A percentile compares a stretch with the other conserved stretches of the same genome.
Conservation (phyloP, 2,888 invertebrate species). For the Corbicula japonica region DNA sequence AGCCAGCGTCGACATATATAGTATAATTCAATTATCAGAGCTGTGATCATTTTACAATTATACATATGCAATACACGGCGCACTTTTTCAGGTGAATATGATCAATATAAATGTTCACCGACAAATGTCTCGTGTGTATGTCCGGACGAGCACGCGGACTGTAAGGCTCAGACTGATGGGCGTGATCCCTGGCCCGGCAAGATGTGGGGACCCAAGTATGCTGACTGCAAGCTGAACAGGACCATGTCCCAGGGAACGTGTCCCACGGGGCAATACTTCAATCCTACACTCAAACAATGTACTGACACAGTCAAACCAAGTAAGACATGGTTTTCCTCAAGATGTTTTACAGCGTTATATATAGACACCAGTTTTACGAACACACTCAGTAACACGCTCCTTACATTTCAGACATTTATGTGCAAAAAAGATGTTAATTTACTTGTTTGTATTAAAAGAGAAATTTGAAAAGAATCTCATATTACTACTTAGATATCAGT, state of each 20-base stretch:
- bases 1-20: too few species aligned
- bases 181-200: conserved; percentile 52
- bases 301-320: conserved; percentile 47
- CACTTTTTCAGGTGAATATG: conserved; percentile 67
- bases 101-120: conserved; percentile 60
- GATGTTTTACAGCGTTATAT: not conserved
- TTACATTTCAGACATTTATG: too few species aligned
- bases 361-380: not conserved
- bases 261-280: conserved; percentile 41
- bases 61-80: too few species aligned
- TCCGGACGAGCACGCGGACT: conserved; percentile 58
- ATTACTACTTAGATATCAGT: too few species aligned
- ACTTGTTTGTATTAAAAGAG: too few species aligned
- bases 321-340: too few species aligned
- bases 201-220: conserved; percentile 57
- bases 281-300: conserved; percentile 54
- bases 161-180: conserved; percentile 59
- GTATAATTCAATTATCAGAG: too few species aligned
- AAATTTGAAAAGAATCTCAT: too few species aligned
- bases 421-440: too few species aligned
- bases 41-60: too few species aligned
- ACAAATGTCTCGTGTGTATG: conserved; percentile 66
- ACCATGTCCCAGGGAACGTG: conserved; percentile 42
- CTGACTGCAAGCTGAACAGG: conserved; percentile 56
- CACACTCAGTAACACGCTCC: too few species aligned